Evolutionary conservation across 1,140 invertebrate species (phyloP).

Genomic region (Lucilia sericata): DNA sequence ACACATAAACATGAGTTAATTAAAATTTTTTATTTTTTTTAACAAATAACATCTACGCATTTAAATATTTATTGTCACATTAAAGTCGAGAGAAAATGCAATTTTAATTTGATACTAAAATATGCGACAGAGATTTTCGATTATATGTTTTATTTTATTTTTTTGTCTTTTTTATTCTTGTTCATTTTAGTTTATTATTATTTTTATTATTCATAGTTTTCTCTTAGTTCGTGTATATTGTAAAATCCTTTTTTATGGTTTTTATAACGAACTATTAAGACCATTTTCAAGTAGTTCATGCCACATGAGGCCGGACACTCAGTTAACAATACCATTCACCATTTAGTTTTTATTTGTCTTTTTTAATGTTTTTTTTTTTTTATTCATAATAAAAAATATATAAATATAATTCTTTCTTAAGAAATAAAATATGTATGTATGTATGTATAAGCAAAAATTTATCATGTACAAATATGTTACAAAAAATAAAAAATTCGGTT

Average conservation of each 20-base stretch:
- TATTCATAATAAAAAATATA: constrained; percentile 6
- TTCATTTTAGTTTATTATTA: constrained; percentile 9
- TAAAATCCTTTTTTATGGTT: constrained; percentile 38
- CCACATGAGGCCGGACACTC: neutral
- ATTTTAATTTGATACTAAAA: constrained; percentile 44
- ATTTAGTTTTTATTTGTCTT: neutral
- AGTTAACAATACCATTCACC: neutral
- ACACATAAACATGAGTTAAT: neutral
- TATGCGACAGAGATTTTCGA: constrained; percentile 35
- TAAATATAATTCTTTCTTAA: neutral
- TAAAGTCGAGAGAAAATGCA: constrained; percentile 38
- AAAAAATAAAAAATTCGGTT: neutral
- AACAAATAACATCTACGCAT: neutral
- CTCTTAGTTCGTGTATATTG: neutral
- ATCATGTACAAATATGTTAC: neutral
- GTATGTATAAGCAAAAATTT: neutral
- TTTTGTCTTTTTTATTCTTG: neutral
- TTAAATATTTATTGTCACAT: constrained; percentile 44
- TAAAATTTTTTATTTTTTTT: neutral
- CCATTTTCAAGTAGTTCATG: constrained; percentile 38
- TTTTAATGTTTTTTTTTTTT: neutral
- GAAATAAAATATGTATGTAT: constrained; percentile 11
- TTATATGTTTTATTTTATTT: neutral
- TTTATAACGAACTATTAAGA: constrained; percentile 42
- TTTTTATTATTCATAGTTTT: neutral